Conservation (phyloP, 2,888 invertebrate genomes). For the Drosophila neotestacea region DNA sequence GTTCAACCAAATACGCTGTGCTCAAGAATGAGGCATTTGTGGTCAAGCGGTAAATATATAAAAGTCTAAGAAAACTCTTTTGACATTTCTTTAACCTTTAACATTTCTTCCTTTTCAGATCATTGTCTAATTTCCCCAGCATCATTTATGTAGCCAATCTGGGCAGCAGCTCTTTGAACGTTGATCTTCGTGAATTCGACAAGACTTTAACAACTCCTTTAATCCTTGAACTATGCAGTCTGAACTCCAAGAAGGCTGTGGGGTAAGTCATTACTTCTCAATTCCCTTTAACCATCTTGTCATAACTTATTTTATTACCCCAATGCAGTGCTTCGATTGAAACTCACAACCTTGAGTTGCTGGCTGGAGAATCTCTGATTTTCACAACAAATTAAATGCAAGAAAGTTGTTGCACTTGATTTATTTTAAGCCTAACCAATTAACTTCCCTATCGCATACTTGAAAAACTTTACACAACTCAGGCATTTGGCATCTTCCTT, state of each 20-base stretch:
- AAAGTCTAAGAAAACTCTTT: neutral
- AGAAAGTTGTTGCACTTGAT: constrained; percentile 7
- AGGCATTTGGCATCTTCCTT: constrained; percentile 27
- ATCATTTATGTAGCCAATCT: constrained; percentile 76
- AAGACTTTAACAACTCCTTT: constrained; percentile 49
- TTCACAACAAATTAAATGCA: constrained; percentile 46
- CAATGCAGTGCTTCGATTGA: constrained; percentile 44
- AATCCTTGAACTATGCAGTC: constrained; percentile 53
- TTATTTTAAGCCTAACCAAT: constrained; percentile 41
- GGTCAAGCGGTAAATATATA: constrained; percentile 74
- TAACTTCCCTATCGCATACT: constrained; percentile 39
- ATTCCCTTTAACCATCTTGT: neutral
- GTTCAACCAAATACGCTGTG: constrained; percentile 74
- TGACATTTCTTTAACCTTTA: too few relatives aligned
- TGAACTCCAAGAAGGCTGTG: constrained; percentile 51
- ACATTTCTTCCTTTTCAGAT: constrained; percentile 30
- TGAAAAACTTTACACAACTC: constrained; percentile 11
- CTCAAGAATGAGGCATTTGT: constrained; percentile 73
- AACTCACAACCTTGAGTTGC: constrained; percentile 41
- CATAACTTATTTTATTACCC: neutral
- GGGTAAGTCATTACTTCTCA: constrained; percentile 36
- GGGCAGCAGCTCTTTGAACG: constrained; percentile 44
- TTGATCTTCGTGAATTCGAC: constrained; percentile 65
- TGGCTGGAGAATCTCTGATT: constrained; percentile 67
- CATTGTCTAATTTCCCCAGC: constrained; percentile 54